Percentiles rank a stretch among this genome's conserved stretches.
phyloP scores from a whole-genome alignment of 2,888 invertebrate genomes.

The Apodemia zela region DNA sequence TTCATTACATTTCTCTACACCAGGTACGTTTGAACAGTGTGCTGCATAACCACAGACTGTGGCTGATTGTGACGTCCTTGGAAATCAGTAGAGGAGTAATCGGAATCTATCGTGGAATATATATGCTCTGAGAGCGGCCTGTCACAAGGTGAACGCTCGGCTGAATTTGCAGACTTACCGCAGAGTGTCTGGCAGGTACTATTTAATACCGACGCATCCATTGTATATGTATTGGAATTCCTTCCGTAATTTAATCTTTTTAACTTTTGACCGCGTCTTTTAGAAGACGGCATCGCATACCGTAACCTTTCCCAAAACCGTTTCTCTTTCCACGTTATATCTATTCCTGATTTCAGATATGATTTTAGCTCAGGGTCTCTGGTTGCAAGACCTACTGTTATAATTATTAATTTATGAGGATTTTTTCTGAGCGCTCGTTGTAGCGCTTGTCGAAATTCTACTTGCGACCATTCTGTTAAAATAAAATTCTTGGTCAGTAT shows the following conservation, averaged over 20 bases:
- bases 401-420: constrained; percentile 92
- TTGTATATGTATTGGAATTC: constrained; percentile 92
- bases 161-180: constrained; percentile 74
- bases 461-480: constrained; percentile 94
- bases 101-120: constrained; percentile 94
- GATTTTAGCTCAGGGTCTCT: constrained; percentile 93
- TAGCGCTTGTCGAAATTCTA: constrained; percentile 93
- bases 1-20: constrained; percentile 50
- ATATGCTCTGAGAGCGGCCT: constrained; percentile 92
- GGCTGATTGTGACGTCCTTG: constrained; percentile 64
- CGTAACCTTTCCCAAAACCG: constrained; percentile 96
- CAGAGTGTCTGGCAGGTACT: constrained; percentile 82
- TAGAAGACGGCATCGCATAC: constrained; percentile 92
- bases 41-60: constrained; percentile 70
- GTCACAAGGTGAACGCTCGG: constrained; percentile 82
- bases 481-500: constrained; percentile 94
- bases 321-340: constrained; percentile 93
- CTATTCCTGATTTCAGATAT: constrained; percentile 92
- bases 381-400: constrained; percentile 89
- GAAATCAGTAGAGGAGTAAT: constrained; percentile 85
- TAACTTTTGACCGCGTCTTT: constrained; percentile 80
- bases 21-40: constrained; percentile 76
- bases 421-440: constrained; percentile 92
- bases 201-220: constrained; percentile 84
- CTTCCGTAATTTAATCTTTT: constrained; percentile 85